Conservation (phyloP, 2,888 invertebrate genomes). For the Clanis bilineata region DNA sequence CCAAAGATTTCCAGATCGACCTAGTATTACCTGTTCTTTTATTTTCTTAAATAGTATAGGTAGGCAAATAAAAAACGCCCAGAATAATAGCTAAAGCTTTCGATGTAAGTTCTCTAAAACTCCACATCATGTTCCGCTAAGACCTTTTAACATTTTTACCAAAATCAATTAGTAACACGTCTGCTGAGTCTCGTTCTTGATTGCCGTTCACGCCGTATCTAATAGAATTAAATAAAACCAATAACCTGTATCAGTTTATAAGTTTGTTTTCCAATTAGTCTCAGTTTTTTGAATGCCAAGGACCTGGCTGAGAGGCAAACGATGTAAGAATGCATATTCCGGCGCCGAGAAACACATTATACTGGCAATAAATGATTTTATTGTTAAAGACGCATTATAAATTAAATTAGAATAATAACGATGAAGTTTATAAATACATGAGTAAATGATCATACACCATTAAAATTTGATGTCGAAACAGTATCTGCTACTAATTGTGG, state of each 20-base stretch:
- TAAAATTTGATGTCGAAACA: too few species aligned
- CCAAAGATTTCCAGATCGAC: too few species aligned
- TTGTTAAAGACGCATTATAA: too few species aligned
- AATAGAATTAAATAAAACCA: neutral
- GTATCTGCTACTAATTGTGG: too few species aligned
- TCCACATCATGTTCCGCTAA: neutral
- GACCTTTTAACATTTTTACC: neutral
- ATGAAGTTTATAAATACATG: too few species aligned
- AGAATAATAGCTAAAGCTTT: neutral
- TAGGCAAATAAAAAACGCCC: too few species aligned
- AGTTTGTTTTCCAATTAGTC: conserved; percentile 1
- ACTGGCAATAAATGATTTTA: too few species aligned
- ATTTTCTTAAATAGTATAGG: too few species aligned
- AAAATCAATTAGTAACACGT: conserved; percentile 2
- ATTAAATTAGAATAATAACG: too few species aligned
- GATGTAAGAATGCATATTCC: neutral
- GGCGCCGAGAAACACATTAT: neutral
- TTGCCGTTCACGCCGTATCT: neutral
- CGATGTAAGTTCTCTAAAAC: neutral
- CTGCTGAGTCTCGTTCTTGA: neutral
- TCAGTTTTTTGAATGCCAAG: neutral
- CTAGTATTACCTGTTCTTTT: too few species aligned
- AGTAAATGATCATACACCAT: too few species aligned
- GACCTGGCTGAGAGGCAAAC: neutral
- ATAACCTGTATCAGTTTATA: conserved; percentile 7